Base-by-base conservation (phyloP, 2,113 vertebrate species). In the Albula goreensis region DNA sequence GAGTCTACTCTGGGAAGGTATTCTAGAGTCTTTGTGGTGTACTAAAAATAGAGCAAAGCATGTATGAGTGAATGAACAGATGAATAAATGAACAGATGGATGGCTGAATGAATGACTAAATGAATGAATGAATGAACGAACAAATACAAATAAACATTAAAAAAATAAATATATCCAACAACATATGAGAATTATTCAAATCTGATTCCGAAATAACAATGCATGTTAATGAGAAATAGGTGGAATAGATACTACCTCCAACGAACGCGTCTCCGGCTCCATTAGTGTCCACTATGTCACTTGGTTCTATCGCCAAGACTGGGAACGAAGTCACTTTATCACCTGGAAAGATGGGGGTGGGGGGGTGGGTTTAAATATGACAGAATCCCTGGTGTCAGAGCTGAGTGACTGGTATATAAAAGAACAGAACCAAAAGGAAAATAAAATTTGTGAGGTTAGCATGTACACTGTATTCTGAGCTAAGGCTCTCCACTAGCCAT, bases 241-340 rank as follows among this genome's bases (percentile, higher is more conserved):
- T 41, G 31, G 79, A 60, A 85, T 78, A 85, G 25, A 79, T 31
- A 84, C 52, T 88, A 99, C 98, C 98, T 97, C 98, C 98, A 84
- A 99, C 98, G 93, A 99, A 99, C 4, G 98, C 98, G 91, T 99
- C 98, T 83, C 98, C 98, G 80, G 98, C 98, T 93, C 98, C 98
- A 85, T 96, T 99, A 90, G 98, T 99, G 93, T 99, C 98, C 89
- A 99, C 94, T n/a, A 99, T 97, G 91, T 98, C 95, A 91, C 96
- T 96, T 88, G 97, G 96, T 90, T 99, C 96, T 66, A 97, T 97
- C 91, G 96, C 94, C 90, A 98, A 88, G 49, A 99, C 97, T 41
- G 97, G 93, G 91, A 97, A 99, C 78, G 94, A 89, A 19, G 94
- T 93, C 60, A 98, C 92, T 91, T 97, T 96, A 88, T 93, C 97